A percentile compares a stretch with the other conserved stretches of the same genome.
Evolutionary conservation across 2,797 vertebrate genomes (phyloP).

Genomic region (Hypotaenidia okinawae): DNA sequence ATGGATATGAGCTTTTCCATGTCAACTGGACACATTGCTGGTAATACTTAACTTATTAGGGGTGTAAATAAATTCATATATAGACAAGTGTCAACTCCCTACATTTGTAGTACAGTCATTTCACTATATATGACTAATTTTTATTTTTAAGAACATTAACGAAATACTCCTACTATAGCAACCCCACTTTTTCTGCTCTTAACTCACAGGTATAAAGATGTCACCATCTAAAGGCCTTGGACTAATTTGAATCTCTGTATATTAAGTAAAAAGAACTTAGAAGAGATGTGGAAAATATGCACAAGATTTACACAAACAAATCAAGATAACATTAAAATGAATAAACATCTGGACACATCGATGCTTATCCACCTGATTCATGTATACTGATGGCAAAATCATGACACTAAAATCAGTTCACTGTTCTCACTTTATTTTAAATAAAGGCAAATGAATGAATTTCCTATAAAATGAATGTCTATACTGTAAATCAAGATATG

Average conservation of each 20-base stretch:
- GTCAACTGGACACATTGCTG: neutral
- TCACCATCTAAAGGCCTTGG: neutral
- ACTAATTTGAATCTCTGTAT: neutral
- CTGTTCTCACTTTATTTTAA: neutral
- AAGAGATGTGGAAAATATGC: neutral
- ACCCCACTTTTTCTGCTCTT: neutral
- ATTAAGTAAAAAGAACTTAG: neutral
- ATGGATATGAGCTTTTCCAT: neutral
- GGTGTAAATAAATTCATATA: neutral
- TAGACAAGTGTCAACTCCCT: neutral
- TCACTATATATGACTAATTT: neutral
- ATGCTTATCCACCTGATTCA: neutral
- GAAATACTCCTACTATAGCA: neutral
- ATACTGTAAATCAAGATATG: neutral
- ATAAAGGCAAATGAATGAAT: neutral
- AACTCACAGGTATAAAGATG: neutral
- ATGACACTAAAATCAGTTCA: neutral
- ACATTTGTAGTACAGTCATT: neutral
- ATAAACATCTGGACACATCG: neutral
- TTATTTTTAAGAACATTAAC: neutral
- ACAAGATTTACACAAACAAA: neutral
- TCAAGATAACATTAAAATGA: neutral
- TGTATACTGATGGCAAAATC: neutral
- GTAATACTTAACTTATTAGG: neutral
- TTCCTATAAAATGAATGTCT: neutral